A percentile compares a stretch with the other conserved stretches of the same genome.
Evolutionary conservation across 2,888 invertebrate species (phyloP).

Genomic region (Boloria selene): DNA sequence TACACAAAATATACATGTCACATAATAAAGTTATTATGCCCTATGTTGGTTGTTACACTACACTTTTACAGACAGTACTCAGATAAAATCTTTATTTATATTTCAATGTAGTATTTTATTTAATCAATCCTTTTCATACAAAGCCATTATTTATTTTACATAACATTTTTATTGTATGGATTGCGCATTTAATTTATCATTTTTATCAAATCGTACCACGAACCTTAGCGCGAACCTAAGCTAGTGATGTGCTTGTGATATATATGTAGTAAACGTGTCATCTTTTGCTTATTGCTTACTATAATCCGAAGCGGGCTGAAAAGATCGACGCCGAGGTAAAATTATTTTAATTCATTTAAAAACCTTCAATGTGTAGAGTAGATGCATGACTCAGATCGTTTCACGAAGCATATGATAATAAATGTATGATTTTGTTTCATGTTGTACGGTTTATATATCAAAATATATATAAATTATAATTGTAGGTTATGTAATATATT

Average conservation of each 20-base stretch:
- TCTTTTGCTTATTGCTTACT: conserved; percentile 77
- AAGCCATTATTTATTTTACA: conserved; percentile 9
- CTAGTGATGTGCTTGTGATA: conserved; percentile 44
- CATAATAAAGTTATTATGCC: no score
- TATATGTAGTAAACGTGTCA: conserved; percentile 61
- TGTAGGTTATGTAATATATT: not conserved
- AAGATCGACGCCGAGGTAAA: conserved; percentile 77
- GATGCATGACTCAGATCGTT: conserved; percentile 25
- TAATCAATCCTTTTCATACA: conserved; percentile 16
- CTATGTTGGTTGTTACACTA: no score
- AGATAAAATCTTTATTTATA: not conserved
- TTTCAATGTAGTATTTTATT: conserved; percentile 8
- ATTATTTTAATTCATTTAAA: conserved; percentile 38
- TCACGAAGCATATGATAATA: conserved; percentile 5
- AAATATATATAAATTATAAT: no score
- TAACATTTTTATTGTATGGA: conserved; percentile 18
- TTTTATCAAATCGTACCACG: conserved; percentile 8
- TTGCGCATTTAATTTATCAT: conserved; percentile 24
- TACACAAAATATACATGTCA: no score
- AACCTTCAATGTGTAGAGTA: conserved; percentile 23
- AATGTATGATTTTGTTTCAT: not conserved
- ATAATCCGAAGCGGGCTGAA: conserved; percentile 74
- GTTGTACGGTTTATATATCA: conserved; percentile 1
- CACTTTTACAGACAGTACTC: not conserved
- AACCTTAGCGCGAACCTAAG: conserved; percentile 31